A percentile compares a stretch with the other conserved stretches of the same genome.
phyloP scores from a whole-genome alignment of 2,797 vertebrate species.

The Eupleurogrammus muticus region DNA sequence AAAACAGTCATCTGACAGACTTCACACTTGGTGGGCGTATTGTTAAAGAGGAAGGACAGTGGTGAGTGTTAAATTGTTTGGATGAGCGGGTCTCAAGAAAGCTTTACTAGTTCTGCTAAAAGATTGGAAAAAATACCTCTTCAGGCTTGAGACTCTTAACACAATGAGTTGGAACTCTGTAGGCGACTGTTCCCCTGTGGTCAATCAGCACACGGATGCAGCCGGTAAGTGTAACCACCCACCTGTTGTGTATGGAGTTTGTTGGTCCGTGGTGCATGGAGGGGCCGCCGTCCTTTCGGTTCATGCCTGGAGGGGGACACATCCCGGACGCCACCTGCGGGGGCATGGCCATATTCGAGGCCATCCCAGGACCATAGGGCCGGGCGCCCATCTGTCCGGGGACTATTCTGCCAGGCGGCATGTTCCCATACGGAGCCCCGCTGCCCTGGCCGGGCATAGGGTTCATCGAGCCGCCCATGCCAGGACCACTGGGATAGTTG shows the following conservation, averaged over 20 bases:
- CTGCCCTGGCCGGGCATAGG: constrained; percentile 92
- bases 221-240: constrained; percentile 28
- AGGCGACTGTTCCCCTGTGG: background rate
- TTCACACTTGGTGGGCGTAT: no score
- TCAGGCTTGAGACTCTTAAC: background rate
- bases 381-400: constrained; percentile 92
- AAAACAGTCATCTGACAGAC: background rate
- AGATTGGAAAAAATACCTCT: constrained; percentile 2
- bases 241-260: constrained; percentile 97
- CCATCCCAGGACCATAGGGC: constrained; percentile 88
- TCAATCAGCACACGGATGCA: constrained; percentile 2
- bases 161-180: constrained; percentile 6
- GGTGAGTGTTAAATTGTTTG: no score
- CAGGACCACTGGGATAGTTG: constrained; percentile 90
- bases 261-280: constrained; percentile 91
- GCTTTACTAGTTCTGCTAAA: background rate
- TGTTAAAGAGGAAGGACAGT: no score
- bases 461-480: constrained; percentile 90
- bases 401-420: constrained; percentile 92
- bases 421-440: constrained; percentile 89
- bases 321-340: constrained; percentile 90
- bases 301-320: constrained; percentile 89
- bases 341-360: constrained; percentile 87
- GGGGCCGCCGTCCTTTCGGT: constrained; percentile 90
- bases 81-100: no score